Base-by-base conservation (phyloP, 2,888 invertebrate genomes). In the Lagria hirta region DNA sequence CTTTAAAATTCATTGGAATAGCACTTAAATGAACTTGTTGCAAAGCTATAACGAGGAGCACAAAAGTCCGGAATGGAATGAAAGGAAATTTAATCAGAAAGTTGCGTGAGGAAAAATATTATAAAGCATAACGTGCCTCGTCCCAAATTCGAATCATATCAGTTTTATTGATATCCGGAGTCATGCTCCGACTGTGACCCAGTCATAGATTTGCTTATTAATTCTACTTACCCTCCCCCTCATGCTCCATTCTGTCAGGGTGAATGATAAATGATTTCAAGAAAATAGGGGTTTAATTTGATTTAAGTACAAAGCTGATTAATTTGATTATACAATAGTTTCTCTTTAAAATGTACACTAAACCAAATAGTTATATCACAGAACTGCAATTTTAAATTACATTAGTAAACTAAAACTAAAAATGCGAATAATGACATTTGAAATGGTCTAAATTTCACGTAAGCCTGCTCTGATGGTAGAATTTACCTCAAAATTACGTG, bases 1-100 rank as follows among this genome's bases (percentile, higher is more conserved):
- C 71, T 68, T 29, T 13, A 46, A 48, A 24, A 3, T 32, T n/a
- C 11, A 20, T 15, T 13, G 22, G 5, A 10, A 34, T 12, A n/a
- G n/a, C 34, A 21, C 23, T 8, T 10, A 6, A 35, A 24, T 35
- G 16, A 35, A 35, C 35, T 32, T 32, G 35, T 35, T 35, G 35
- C 34, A 11, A 35, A 20, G n/a, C n/a, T n/a, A n/a, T n/a, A n/a
- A n/a, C n/a, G n/a, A n/a, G n/a, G n/a, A n/a, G n/a, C n/a, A n/a
- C n/a, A n/a, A 30, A 30, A 36, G 29, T 21, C 26, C 12, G 20
- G 16, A 29, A 22, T 14, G 32, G 32, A 40, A 40, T 24, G 40
- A 32, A 28, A 21, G 15, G 17, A n/a, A n/a, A n/a, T n/a, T n/a
- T n/a, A n/a, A 38, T 18, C 7, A n/a, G 15, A 10, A 29, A 32